Conservation (phyloP, 2,888 invertebrate species). For the Drosophila mercatorum region DNA sequence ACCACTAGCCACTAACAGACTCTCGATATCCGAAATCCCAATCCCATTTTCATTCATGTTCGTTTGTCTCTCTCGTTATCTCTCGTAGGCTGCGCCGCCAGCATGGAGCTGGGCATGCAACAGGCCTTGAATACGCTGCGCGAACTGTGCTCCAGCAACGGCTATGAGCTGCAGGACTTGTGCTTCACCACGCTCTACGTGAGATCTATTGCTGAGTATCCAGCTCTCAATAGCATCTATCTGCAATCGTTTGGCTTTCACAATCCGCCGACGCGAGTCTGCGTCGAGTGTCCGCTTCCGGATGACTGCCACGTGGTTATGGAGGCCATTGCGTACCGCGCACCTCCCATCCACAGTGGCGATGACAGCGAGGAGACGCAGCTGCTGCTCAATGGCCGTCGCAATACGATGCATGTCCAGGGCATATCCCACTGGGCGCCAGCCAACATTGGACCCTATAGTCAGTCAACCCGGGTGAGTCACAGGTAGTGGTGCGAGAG, state of each 20-base stretch:
- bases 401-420: conserved; percentile 96
- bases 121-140: conserved; percentile 91
- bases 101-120: conserved; percentile 88
- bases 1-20: neutral
- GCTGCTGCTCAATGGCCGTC: conserved; percentile 82
- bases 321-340: conserved; percentile 89
- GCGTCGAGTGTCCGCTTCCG: conserved; percentile 92
- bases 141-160: conserved; percentile 81
- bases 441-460: conserved; percentile 98
- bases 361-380: conserved; percentile 61
- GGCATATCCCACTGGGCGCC: conserved; percentile 99
- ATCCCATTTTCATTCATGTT: neutral
- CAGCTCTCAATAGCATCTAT: conserved; percentile 91
- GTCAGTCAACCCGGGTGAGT: conserved; percentile 93
- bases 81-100: conserved; percentile 86
- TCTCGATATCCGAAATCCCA: neutral
- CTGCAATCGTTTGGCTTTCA: conserved; percentile 89
- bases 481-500: neutral
- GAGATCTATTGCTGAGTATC: conserved; percentile 92
- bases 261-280: conserved; percentile 94
- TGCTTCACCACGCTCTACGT: conserved; percentile 94
- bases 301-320: conserved; percentile 90
- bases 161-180: conserved; percentile 87
- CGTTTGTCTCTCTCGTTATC: neutral
- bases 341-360: conserved; percentile 74